phyloP scores from a whole-genome alignment of 2,888 invertebrate genomes.

The Arenicola marina region DNA sequence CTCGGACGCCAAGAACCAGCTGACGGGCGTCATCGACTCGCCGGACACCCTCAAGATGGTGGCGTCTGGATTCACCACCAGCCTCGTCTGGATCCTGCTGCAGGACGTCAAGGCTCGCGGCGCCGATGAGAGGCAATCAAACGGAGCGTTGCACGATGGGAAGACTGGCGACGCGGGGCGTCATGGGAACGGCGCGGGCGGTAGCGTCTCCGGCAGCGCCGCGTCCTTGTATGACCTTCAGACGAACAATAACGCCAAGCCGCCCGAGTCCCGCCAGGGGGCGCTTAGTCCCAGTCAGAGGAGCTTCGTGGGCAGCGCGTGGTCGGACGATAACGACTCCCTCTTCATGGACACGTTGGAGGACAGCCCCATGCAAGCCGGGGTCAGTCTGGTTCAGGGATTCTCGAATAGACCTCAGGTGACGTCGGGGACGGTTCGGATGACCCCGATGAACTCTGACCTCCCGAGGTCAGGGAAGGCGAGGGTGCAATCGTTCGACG shows the following conservation, averaged over 20 bases:
- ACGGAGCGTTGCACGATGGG: neutral
- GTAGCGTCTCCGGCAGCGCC: neutral
- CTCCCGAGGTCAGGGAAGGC: no score
- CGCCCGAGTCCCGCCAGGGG: neutral
- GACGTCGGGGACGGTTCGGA: no score
- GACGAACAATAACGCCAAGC: neutral
- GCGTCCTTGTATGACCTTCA: neutral
- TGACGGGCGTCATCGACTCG: conserved; percentile 62
- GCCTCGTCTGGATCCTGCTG: conserved; percentile 59
- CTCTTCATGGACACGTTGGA: conserved; percentile 28
- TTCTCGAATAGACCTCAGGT: no score
- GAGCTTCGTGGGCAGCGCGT: conserved; percentile 51
- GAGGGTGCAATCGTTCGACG: no score
- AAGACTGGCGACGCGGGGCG: neutral
- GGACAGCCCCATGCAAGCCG: no score
- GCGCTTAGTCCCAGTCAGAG: conserved; percentile 26
- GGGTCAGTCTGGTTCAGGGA: no score
- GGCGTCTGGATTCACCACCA: conserved; percentile 54
- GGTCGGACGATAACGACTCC: conserved; percentile 47
- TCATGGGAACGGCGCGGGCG: neutral
- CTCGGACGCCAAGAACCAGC: conserved; percentile 61
- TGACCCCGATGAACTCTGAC: no score
- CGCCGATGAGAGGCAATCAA: no score
- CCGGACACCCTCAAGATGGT: conserved; percentile 54
- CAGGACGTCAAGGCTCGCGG: conserved; percentile 34